Conservation (phyloP, 64 coral and sea anemone species). For the Pachyseris speciosa region DNA sequence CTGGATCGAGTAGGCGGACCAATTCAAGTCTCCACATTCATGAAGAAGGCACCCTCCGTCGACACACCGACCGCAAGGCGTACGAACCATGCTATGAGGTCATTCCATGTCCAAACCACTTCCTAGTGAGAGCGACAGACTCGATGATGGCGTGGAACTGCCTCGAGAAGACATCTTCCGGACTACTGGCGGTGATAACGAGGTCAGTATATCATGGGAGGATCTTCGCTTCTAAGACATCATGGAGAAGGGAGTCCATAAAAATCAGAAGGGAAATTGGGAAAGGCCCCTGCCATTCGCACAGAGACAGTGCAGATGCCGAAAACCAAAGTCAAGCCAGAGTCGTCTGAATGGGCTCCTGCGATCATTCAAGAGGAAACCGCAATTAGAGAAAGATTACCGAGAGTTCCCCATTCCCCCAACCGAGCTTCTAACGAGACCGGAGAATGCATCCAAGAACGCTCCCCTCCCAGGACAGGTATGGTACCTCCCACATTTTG, state of each 20-base stretch:
- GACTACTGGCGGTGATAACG: background rate
- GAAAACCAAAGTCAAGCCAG: background rate
- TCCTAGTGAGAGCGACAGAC: too few relatives aligned
- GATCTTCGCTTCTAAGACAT: slow-evolving; percentile 4
- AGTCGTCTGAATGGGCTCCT: background rate
- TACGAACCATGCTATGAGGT: background rate
- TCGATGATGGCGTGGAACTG: too few relatives aligned
- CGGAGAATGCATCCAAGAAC: too few relatives aligned
- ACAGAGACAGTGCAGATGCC: background rate
- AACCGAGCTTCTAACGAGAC: too few relatives aligned
- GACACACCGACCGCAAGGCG: background rate
- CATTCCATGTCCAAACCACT: background rate
- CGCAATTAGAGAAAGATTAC: slow-evolving; percentile 30
- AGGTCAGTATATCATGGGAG: background rate
- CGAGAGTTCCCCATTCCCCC: background rate
- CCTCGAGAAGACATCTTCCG: background rate
- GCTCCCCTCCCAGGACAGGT: background rate
- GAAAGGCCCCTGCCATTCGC: slow-evolving; percentile 47
- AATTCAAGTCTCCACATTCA: background rate
- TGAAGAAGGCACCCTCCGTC: too few relatives aligned
- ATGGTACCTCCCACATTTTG: slow-evolving; percentile 51
- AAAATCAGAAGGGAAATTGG: slow-evolving; percentile 24
- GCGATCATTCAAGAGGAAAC: background rate
- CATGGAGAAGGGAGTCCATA: slow-evolving; percentile 13
- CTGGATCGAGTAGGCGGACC: slow-evolving; percentile 1